These are phyloP conservation scores for Rhamphomyia laevipes DNA, from an alignment of 2,888 invertebrate genomes.

Conservation along the genomic window DNA sequence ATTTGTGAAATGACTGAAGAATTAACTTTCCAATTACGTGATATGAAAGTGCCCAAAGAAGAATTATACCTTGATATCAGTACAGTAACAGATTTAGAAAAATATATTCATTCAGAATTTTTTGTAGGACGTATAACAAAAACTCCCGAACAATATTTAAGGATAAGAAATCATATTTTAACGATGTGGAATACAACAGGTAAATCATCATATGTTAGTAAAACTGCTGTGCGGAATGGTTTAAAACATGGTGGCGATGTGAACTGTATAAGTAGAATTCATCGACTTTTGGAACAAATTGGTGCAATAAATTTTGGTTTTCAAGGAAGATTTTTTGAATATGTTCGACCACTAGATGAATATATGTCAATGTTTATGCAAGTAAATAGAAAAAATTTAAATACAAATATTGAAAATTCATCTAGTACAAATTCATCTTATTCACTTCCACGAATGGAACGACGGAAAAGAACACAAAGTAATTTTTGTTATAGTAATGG, in stretches of 20 bases:
- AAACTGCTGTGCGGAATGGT: conserved; percentile 45
- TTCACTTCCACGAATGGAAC: conserved; percentile 1
- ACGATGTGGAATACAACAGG: conserved; percentile 40
- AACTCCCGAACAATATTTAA: conserved; percentile 45
- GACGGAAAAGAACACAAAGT: conserved; percentile 5
- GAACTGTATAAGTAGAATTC: conserved; percentile 47
- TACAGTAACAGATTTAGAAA: conserved; percentile 42
- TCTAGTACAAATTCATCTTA: neutral
- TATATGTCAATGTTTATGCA: conserved; percentile 12
- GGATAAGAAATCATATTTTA: conserved; percentile 47
- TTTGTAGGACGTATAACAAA: conserved; percentile 43
- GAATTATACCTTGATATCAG: conserved; percentile 36
- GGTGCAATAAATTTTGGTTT: conserved; percentile 53
- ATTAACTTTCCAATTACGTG: conserved; percentile 20
- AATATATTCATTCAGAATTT: conserved; percentile 43
- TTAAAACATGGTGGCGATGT: conserved; percentile 51
- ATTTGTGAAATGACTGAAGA: conserved; percentile 10
- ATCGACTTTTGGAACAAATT: conserved; percentile 47
- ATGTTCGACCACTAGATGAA: conserved; percentile 16
- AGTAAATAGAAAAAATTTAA: neutral
- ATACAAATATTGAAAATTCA: neutral
- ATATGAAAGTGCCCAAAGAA: conserved; percentile 37
- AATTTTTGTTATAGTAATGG: neutral
- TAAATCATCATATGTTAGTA: conserved; percentile 40
- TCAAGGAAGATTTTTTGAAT: conserved; percentile 33